Base-by-base conservation (phyloP, 30 jellyfish, hydroid and myxozoan species). In the Aurelia aurita region DNA sequence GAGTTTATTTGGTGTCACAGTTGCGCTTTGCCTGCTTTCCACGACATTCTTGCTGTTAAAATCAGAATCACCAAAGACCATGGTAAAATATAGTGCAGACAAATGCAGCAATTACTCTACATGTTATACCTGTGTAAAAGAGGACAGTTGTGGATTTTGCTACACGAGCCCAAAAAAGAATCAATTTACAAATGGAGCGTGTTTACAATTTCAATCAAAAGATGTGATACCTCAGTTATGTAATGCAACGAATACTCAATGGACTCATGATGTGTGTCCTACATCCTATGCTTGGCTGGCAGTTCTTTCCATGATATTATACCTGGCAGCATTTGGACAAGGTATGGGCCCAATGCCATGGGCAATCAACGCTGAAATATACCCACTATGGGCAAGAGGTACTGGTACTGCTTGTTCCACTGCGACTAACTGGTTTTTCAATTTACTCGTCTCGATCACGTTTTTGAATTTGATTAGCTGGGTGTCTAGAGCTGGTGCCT, bases 281-380 rank as follows among this genome's bases (percentile, higher is more conserved):
- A 72, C 97, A 8, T 73, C 89, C 9, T 80, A 73, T 66, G 96
- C 98, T n/a, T 92, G 98, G 98, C 86, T 92, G 19, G 97, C 98
- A 26, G 95, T 81, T 12, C 11, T 71, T 13, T 66, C 96, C 3
- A 87, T 92, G 97, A 76, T 86, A n/a, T 76, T 92, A 31, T 92
- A 79, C 87, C 49, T 92, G 63, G 98, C 97, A 39, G 77, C 77
- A 64, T 92, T 92, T 87, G 97, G 97, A 22, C 93, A 95, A 6
- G 98, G 98, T 39, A 68, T 92, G 93, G 97, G 98, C n/a, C 95
- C 98, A 3, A 87, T 92, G 92, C 97, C 97, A 23, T 92, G 98
- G 98, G 85, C 97, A n/a, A 68, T 92, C 80, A 92, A 92, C 76
- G 95, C 97, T 47, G 98, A 92, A 59, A 92, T 92, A 12, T 92